Evolutionary conservation across 2,797 vertebrate species (phyloP).

Genomic region (Artibeus jamaicensis): DNA sequence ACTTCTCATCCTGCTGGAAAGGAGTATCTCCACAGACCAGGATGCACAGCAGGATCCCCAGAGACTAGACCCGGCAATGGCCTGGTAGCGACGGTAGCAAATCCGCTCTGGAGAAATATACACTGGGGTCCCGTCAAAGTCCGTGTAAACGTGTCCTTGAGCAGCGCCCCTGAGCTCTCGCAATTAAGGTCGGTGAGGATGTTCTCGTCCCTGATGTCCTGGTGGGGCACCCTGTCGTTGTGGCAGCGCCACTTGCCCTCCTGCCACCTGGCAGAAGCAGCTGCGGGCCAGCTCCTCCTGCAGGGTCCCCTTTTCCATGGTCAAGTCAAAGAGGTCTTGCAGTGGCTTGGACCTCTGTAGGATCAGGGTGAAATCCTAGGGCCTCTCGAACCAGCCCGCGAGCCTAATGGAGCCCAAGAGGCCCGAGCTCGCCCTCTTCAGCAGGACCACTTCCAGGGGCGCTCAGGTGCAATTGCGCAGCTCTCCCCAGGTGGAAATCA

Average conservation of each 20-base stretch:
- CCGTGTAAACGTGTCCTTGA: constrained; percentile 95
- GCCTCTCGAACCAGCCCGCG: constrained; percentile 95
- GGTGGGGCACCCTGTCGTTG: constrained; percentile 92
- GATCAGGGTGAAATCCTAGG: constrained; percentile 93
- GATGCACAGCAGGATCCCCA: constrained; percentile 93
- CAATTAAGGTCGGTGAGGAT: constrained; percentile 92
- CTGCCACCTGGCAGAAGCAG: constrained; percentile 93
- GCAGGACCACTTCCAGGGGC: constrained; percentile 93
- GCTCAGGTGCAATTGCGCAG: constrained; percentile 90
- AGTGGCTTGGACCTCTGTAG: constrained; percentile 92
- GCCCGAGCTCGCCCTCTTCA: constrained; percentile 92
- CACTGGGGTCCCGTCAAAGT: constrained; percentile 93
- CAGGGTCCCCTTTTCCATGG: constrained; percentile 91
- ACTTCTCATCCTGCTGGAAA: constrained; percentile 95
- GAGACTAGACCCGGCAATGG: constrained; percentile 91
- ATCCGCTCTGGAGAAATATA: constrained; percentile 93
- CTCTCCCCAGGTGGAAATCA: constrained; percentile 93
- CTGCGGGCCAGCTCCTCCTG: constrained; percentile 91
- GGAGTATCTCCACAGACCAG: constrained; percentile 98
- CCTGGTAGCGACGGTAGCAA: constrained; percentile 92
- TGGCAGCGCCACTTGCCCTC: constrained; percentile 94
- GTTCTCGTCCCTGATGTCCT: constrained; percentile 97
- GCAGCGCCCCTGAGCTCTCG: constrained; percentile 93
- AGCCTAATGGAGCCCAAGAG: constrained; percentile 93
- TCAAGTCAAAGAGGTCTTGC: constrained; percentile 96